These are phyloP conservation scores for Leptopilina drosophilae DNA, from an alignment of 2,888 invertebrate genomes.

Conservation along the genomic window DNA sequence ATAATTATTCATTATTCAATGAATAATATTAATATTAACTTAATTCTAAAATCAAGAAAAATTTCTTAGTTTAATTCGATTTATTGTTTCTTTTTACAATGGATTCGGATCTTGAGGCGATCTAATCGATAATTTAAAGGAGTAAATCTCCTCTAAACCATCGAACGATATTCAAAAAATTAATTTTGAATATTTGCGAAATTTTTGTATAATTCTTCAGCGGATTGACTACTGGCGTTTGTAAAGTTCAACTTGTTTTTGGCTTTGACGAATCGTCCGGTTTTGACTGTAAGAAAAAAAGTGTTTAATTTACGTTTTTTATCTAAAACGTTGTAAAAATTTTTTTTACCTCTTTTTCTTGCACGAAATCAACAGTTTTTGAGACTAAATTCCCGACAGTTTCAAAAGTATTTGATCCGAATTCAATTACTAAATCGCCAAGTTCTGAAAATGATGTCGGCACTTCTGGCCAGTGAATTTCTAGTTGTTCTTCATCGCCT, in stretches of 20 bases:
- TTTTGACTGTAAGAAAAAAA: constrained; percentile 15
- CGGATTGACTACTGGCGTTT: constrained; percentile 20
- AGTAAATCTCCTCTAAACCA: background rate
- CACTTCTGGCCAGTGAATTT: constrained; percentile 79
- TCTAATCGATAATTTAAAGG: background rate
- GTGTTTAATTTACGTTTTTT: background rate
- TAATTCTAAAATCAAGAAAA: background rate
- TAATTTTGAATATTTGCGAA: background rate
- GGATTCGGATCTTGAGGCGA: background rate
- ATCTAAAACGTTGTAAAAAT: background rate
- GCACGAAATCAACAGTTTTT: constrained; percentile 4
- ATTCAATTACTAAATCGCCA: constrained; percentile 24
- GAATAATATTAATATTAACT: background rate
- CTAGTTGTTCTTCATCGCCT: constrained; percentile 78
- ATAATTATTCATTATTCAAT: too few relatives aligned
- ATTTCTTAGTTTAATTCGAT: background rate
- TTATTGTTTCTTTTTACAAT: background rate
- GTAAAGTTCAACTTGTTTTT: constrained; percentile 15
- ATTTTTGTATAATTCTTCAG: background rate
- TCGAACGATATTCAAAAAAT: background rate
- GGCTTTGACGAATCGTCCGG: background rate
- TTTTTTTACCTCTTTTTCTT: constrained; percentile 18
- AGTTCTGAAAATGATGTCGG: constrained; percentile 81
- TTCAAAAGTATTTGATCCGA: background rate
- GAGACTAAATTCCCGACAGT: constrained; percentile 13